Evolutionary conservation across 2,113 vertebrate species (phyloP).

Genomic region (Hemiscyllium ocellatum): DNA sequence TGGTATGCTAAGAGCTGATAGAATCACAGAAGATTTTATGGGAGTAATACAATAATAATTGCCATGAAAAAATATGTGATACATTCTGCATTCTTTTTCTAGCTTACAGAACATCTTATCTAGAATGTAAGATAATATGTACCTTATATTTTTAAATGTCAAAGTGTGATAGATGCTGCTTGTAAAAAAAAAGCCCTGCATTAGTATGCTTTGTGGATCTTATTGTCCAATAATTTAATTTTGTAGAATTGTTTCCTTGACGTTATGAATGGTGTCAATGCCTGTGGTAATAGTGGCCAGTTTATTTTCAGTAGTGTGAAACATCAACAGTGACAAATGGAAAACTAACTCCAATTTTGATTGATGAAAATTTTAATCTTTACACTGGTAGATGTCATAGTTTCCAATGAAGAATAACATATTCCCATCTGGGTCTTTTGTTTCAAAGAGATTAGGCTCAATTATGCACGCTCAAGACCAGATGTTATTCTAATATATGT

Average conservation of each 20-base stretch:
- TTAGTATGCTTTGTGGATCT: background rate
- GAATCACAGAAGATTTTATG: background rate
- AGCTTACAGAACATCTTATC: background rate
- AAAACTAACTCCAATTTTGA: background rate
- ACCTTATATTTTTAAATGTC: background rate
- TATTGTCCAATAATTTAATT: background rate
- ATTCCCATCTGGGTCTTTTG: background rate
- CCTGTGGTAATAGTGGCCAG: background rate
- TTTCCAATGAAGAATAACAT: background rate
- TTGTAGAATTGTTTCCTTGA: background rate
- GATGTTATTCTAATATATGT: background rate
- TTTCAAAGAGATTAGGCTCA: background rate
- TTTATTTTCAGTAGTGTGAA: slow-evolving; percentile 11
- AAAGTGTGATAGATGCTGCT: background rate
- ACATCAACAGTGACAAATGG: background rate
- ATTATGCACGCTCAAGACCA: background rate
- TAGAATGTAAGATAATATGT: background rate
- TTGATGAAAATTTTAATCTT: background rate
- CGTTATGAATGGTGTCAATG: background rate
- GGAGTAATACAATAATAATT: background rate
- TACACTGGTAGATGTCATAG: background rate
- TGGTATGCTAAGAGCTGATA: background rate
- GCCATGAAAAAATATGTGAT: background rate
- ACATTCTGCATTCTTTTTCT: background rate
- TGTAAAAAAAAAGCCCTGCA: background rate